Conservation (phyloP, 2,888 invertebrate species). For the Melieria picta region DNA sequence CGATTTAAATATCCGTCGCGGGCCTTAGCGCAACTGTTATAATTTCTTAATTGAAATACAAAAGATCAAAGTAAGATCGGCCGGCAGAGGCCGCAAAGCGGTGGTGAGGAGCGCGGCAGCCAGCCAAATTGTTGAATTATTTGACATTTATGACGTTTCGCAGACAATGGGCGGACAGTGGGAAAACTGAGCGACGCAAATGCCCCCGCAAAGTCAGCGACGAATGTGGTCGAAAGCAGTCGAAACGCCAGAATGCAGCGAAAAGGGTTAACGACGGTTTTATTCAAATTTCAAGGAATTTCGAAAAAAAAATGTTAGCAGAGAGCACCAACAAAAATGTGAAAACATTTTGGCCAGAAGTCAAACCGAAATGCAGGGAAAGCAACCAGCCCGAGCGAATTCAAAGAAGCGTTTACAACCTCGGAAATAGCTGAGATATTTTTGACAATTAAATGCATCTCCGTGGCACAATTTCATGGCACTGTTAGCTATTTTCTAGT, state of each 20-base stretch:
- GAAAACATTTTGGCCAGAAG: neutral
- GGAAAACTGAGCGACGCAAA: no score
- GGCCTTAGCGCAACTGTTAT: slow-evolving; percentile 21
- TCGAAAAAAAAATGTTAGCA: neutral
- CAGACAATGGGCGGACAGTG: neutral
- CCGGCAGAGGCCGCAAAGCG: no score
- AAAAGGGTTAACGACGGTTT: slow-evolving; percentile 26
- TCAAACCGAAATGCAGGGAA: neutral
- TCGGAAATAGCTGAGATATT: no score
- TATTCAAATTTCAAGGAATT: slow-evolving; percentile 13
- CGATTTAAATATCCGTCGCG: neutral
- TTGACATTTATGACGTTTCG: slow-evolving; percentile 42
- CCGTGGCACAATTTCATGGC: no score
- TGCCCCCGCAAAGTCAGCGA: slow-evolving; percentile 25
- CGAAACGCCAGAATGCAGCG: neutral
- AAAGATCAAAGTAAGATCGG: slow-evolving; percentile 23
- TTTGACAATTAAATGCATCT: no score
- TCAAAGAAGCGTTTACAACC: no score
- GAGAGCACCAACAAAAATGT: no score
- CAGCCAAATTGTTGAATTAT: slow-evolving; percentile 45
- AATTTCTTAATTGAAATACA: slow-evolving; percentile 33
- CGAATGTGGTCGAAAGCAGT: slow-evolving; percentile 11
- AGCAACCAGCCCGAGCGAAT: no score
- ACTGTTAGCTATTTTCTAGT: no score
- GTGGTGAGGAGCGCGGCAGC: slow-evolving; percentile 36